These are phyloP conservation scores for Plestiodon gilberti DNA, from an alignment of 2,113 vertebrate species.

Conservation along the genomic window DNA sequence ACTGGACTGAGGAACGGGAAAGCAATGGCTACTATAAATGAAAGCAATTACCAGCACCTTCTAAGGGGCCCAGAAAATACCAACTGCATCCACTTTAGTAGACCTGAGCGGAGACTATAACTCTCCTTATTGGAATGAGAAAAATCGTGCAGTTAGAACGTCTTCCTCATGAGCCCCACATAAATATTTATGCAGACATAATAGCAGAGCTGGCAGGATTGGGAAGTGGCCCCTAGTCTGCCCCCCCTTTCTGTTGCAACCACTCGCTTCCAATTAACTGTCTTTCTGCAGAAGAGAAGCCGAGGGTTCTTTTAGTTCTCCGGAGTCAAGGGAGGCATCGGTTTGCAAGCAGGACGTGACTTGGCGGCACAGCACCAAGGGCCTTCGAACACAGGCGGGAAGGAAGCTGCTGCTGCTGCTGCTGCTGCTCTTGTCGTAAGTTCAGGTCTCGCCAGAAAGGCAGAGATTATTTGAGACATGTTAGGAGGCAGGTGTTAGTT, in stretches of 20 bases:
- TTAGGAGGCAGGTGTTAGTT: neutral
- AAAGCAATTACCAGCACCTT: no score
- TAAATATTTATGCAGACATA: conserved; percentile 59
- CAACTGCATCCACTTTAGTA: conserved; percentile 38
- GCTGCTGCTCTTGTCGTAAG: neutral
- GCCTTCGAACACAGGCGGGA: neutral
- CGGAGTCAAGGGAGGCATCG: neutral
- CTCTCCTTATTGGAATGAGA: conserved; percentile 56
- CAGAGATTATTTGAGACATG: neutral
- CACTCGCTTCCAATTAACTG: neutral
- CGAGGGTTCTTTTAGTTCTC: neutral
- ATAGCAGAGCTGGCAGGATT: conserved; percentile 13
- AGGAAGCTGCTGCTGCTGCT: no score
- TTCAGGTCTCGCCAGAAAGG: no score
- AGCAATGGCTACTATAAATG: no score
- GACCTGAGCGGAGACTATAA: conserved; percentile 28
- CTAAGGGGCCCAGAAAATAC: neutral
- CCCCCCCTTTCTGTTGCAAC: neutral
- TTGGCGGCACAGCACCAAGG: neutral
- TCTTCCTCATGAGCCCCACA: conserved; percentile 46
- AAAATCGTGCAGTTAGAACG: conserved; percentile 51
- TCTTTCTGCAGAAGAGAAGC: neutral
- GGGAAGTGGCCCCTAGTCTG: neutral
- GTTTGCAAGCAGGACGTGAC: neutral
- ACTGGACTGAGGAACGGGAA: no score